Evolutionary conservation across 1,140 invertebrate species (phyloP), one percentile per base, ranked within the genome.

Genomic region (Cydia pomonella): DNA sequence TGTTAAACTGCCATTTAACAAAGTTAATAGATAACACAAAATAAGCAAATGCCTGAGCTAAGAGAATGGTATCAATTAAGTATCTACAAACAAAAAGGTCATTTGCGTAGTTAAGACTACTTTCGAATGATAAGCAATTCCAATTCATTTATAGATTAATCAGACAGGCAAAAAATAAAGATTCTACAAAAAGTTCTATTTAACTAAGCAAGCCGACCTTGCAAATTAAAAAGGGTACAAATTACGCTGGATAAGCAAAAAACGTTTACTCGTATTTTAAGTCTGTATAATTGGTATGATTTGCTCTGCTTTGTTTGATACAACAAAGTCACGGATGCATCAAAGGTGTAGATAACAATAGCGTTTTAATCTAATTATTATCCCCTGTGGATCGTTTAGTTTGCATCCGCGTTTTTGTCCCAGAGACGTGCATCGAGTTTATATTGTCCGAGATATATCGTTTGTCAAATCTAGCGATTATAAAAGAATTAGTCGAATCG

Each of bases 351-450:
- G 64, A 69, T n/a, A 69, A 69, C 33, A 69, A 69, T 69, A 21
- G 64, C 21, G 27, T 69, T 69, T 69, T 21, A 69, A 41, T 69
- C 33, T 38, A 33, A 33, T 75, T 72, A 79, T 75, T 76, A 75
- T 77, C 73, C 77, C 59, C 77, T 72, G 50, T 71, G 73, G 75
- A 79, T 53, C 64, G 41, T 33, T 76, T 62, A 71, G 53, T 23
- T 23, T 69, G 77, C 83, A 83, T 87, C 83, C 84, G 82, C 77
- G 82, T 85, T 85, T 87, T 84, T 87, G 82, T 85, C 76, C 78
- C 9, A 23, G 2, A 69, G 16, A 50, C 12, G 25, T 74, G 27
- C 25, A 33, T 63, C n/a, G 0, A 23, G 53, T 10, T 59, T 9
- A 59, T 59, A n/a, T n/a, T n/a, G n/a, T n/a, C n/a, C n/a, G n/a